Conservation (phyloP, 2,888 invertebrate species). For the Eristalinus aeneus region DNA sequence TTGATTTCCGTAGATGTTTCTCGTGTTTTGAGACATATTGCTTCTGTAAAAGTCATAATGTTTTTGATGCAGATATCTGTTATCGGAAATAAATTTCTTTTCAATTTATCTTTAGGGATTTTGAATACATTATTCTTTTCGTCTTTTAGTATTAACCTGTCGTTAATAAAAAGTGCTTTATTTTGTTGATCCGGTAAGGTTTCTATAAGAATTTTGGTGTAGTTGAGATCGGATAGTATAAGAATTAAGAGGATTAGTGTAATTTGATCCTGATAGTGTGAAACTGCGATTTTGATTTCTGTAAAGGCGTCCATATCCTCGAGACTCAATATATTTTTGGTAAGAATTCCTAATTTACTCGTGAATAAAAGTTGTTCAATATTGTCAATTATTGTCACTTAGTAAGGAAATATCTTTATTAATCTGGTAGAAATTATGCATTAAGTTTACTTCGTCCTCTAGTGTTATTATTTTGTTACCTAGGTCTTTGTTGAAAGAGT, state of each 20-base stretch:
- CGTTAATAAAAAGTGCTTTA: background rate
- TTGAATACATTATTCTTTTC: background rate
- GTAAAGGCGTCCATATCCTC: background rate
- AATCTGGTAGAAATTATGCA: slow-evolving; percentile 12
- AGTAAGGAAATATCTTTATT: slow-evolving; percentile 19
- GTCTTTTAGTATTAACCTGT: slow-evolving; percentile 1
- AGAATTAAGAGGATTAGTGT: slow-evolving; percentile 31
- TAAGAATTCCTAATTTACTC: slow-evolving; percentile 20
- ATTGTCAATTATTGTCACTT: slow-evolving; percentile 23
- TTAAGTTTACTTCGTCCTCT: slow-evolving; percentile 6
- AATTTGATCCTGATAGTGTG: slow-evolving; percentile 1
- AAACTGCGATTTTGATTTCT: slow-evolving; percentile 6
- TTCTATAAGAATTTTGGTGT: background rate
- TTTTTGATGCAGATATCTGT: slow-evolving; percentile 12
- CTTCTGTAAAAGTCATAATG: background rate
- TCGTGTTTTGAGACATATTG: background rate
- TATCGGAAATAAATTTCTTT: background rate
- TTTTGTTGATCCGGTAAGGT: background rate
- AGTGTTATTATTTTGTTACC: background rate
- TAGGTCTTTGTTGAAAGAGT: background rate
- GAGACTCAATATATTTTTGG: slow-evolving; percentile 9
- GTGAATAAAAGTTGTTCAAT: slow-evolving; percentile 4
- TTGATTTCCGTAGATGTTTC: background rate
- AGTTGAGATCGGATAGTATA: background rate
- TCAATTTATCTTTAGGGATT: background rate